Evolutionary conservation across 2,888 invertebrate genomes (phyloP).

Genomic region (Drosophila koepferae): DNA sequence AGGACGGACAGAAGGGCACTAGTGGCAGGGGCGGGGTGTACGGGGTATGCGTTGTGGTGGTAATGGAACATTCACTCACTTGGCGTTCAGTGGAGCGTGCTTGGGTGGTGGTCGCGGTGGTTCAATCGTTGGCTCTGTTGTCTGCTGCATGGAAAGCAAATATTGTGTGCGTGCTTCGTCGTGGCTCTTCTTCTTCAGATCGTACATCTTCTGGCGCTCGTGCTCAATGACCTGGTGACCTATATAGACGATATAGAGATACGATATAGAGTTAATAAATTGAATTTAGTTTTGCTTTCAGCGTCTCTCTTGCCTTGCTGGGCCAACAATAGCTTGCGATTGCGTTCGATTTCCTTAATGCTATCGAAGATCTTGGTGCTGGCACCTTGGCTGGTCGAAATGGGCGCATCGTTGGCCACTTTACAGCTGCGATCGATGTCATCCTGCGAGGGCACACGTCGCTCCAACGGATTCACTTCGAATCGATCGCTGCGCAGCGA

Average conservation of each 20-base stretch:
- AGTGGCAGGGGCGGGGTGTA: background rate
- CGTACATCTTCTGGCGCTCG: constrained; percentile 94
- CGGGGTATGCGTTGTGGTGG: background rate
- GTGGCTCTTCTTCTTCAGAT: constrained; percentile 93
- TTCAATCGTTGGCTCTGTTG: constrained; percentile 17
- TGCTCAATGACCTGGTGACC: constrained; percentile 96
- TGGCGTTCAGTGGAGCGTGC: constrained; percentile 43
- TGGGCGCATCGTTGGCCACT: constrained; percentile 93
- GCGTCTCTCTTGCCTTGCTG: constrained; percentile 90
- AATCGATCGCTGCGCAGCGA: constrained; percentile 85
- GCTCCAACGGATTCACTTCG: constrained; percentile 84
- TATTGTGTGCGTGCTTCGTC: constrained; percentile 95
- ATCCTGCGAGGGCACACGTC: constrained; percentile 90
- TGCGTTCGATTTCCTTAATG: constrained; percentile 95
- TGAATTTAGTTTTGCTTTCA: background rate
- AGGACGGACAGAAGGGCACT: background rate
- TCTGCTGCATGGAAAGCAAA: constrained; percentile 87
- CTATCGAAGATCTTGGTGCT: constrained; percentile 93
- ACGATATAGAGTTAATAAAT: background rate
- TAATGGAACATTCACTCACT: constrained; percentile 55
- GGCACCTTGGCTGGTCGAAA: constrained; percentile 89
- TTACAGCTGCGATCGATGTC: constrained; percentile 95
- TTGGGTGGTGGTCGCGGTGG: constrained; percentile 7
- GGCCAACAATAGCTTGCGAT: constrained; percentile 93
- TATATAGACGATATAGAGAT: constrained; percentile 76